Evolutionary conservation across 2,888 invertebrate species (phyloP), one percentile per base, ranked within the genome.

Genomic region (Drosophila yooni): DNA sequence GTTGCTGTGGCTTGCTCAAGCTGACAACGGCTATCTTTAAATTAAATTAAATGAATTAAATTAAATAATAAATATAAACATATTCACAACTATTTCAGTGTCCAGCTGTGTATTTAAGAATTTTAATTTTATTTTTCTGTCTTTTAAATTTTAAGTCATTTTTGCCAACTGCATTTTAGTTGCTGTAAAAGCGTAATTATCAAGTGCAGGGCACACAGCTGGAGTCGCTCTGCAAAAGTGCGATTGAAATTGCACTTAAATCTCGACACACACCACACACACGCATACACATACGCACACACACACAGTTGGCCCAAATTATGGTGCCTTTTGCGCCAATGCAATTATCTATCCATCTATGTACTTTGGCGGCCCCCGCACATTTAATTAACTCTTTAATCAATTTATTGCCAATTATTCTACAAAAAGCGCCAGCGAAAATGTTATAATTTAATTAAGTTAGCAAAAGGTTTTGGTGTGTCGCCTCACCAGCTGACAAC

Each of bases 391-490:
- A 87, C 79, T 81, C 87, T 84, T 86, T 87, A 87, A 87, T 87
- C 84, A 88, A 87, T 86, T 86, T 86, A 87, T 87, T 84, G 89
- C 81, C 89, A 87, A 87, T 87, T 87, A 87, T 89, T 84, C 69
- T 77, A 76, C 87, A 87, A 88, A 86, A 82, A 88, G 84, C 79
- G 85, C 69, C 85, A 84, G 75, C 79, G 87, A 84, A 89, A 83
- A 88, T 86, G 75, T 79, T 84, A 77, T 88, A 87, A 87, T 88
- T 89, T 89, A 87, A 87, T 87, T 87, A 87, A 87, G 83, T 84
- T 87, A 84, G 87, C 83, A 86, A 85, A 86, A 84, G 86, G 87
- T 83, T 86, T 88, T 79, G 79, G 76, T 88, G 79, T 85, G 77
- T 71, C 79, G 70, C 63, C 54, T 62, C 59, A 27, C 27, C 58